phyloP scores from a whole-genome alignment of 1,140 invertebrate genomes.

The Euwallacea similis region DNA sequence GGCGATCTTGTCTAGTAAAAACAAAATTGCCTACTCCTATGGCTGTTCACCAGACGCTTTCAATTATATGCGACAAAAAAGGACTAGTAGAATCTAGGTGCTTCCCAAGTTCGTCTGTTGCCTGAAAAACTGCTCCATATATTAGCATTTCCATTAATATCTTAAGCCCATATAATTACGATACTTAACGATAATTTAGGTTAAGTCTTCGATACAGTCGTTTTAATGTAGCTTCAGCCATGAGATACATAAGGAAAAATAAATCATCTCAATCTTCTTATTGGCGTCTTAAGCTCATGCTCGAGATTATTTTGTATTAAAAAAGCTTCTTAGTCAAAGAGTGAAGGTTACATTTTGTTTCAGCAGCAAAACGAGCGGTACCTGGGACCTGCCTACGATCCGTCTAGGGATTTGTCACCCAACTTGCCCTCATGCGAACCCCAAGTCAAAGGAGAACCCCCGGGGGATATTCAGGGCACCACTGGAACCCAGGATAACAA shows the following conservation, averaged over 20 bases:
- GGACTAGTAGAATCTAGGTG: not conserved
- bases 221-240: too few relatives aligned
- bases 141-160: constrained; percentile 17
- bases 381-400: constrained; percentile 68
- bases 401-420: constrained; percentile 70
- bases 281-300: not conserved
- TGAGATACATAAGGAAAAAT: constrained; percentile 2
- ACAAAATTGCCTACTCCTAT: constrained; percentile 1
- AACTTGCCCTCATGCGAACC: constrained; percentile 63
- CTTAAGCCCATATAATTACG: constrained; percentile 6
- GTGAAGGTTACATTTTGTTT: constrained; percentile 39
- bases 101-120: not conserved
- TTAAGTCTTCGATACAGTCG: constrained; percentile 4
- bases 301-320: not conserved
- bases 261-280: constrained; percentile 2
- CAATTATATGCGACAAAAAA: constrained; percentile 9
- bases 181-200: constrained; percentile 9
- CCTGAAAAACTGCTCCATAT: constrained; percentile 17
- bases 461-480: constrained; percentile 23
- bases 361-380: constrained; percentile 65
- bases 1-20: constrained; percentile 1
- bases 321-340: not conserved
- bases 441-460: constrained; percentile 62
- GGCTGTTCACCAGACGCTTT: not conserved
- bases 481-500: constrained; percentile 32